phyloP scores from a whole-genome alignment of 2,888 invertebrate genomes.

The Catocala fraxini region DNA sequence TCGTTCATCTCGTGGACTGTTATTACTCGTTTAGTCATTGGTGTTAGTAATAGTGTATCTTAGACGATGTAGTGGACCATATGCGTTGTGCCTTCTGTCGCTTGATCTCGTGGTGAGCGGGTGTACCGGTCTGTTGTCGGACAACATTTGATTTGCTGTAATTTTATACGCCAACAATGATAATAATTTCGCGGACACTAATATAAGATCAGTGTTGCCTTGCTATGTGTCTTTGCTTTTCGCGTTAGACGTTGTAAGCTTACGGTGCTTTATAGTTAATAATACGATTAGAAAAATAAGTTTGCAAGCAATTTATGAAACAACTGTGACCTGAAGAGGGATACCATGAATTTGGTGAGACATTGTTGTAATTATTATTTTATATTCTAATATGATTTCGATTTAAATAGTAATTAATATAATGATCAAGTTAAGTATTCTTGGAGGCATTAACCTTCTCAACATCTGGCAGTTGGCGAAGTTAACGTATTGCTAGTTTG shows the following conservation, averaged over 20 bases:
- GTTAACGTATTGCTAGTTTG: slow-evolving; percentile 67
- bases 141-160: slow-evolving; percentile 67
- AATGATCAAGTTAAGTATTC: slow-evolving; percentile 51
- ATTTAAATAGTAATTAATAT: slow-evolving; percentile 34
- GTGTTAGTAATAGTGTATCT: slow-evolving; percentile 75
- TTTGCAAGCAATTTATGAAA: slow-evolving; percentile 43
- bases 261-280: slow-evolving; percentile 79
- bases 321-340: slow-evolving; percentile 52
- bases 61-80: slow-evolving; percentile 80
- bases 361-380: slow-evolving; percentile 36
- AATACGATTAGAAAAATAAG: slow-evolving; percentile 49
- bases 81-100: slow-evolving; percentile 83
- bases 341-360: slow-evolving; percentile 65
- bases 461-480: slow-evolving; percentile 80
- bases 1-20: slow-evolving; percentile 66
- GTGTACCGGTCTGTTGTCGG: slow-evolving; percentile 58
- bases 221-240: slow-evolving; percentile 87
- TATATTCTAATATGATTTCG: slow-evolving; percentile 26
- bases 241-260: slow-evolving; percentile 79
- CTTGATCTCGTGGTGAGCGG: slow-evolving; percentile 65
- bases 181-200: slow-evolving; percentile 73
- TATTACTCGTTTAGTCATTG: slow-evolving; percentile 62
- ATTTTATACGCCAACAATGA: slow-evolving; percentile 66
- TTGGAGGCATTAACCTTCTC: slow-evolving; percentile 70
- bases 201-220: slow-evolving; percentile 84